Evolutionary conservation across 30 jellyfish, hydroid and myxozoan species (phyloP).

Genomic region (Sanderia malayensis): DNA sequence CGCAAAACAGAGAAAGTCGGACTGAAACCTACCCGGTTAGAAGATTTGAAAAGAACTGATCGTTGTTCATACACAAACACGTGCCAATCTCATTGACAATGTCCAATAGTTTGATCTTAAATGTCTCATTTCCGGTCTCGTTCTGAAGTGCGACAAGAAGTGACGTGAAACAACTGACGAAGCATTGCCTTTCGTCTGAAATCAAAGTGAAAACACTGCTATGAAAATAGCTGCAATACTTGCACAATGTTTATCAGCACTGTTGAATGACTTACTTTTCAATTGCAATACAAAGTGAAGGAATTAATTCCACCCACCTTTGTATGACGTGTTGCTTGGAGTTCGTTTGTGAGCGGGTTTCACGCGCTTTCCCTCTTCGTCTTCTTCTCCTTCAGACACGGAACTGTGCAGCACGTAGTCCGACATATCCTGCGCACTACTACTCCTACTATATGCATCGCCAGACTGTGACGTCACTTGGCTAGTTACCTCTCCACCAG

Average conservation of each 20-base stretch:
- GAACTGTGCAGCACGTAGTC: slow-evolving; percentile 55
- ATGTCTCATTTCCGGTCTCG: slow-evolving; percentile 9
- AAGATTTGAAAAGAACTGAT: slow-evolving; percentile 40
- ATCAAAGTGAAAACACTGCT: neutral
- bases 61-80: slow-evolving; percentile 60
- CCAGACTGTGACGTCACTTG: slow-evolving; percentile 17
- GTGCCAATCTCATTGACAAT: slow-evolving; percentile 49
- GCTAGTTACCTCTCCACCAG: slow-evolving; percentile 20
- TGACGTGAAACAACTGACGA: slow-evolving; percentile 21
- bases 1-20: neutral
- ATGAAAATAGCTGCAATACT: too few relatives aligned
- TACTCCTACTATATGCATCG: too few relatives aligned
- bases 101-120: slow-evolving; percentile 16
- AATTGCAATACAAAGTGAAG: too few relatives aligned
- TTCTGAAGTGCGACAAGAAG: slow-evolving; percentile 13
- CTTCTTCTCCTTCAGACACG: too few relatives aligned
- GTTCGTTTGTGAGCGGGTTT: slow-evolving; percentile 26
- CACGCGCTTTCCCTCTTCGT: slow-evolving; percentile 43
- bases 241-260: too few relatives aligned
- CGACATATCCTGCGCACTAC: slow-evolving; percentile 62
- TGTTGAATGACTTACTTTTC: too few relatives aligned
- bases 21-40: slow-evolving; percentile 29
- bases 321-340: slow-evolving; percentile 47
- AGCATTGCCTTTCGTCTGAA: slow-evolving; percentile 44
- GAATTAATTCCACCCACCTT: too few relatives aligned